Base-by-base conservation (phyloP, 2,113 vertebrate species). In the Podilymbus podiceps region DNA sequence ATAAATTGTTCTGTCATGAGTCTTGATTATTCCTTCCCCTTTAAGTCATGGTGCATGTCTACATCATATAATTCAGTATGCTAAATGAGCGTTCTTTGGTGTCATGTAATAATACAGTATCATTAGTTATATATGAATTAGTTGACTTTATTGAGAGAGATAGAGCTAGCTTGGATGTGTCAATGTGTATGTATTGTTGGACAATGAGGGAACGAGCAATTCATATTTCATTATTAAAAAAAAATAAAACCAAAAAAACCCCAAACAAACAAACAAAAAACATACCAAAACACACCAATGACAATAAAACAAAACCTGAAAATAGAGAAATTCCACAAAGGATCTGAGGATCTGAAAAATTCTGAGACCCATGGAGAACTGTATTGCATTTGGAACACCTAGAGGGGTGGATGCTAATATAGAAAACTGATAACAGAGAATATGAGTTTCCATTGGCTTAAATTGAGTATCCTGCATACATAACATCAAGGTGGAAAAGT, bases 361-460 rank as follows among this genome's bases (percentile, higher is more conserved):
- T n/a, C 40, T 44, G 53, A 76, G 15, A 50, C 72, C 11, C 13
- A 16, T 46, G 23, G 15, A 28, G 21, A 50, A 35, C 4, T 81
- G 2, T 28, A 24, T 12, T 59, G 27, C 58, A 40, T 59, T 38
- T 68, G 33, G 20, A 63, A 38, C 5, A 11, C 22, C 7, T n/a
- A 56, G 22, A 50, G 15, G 3, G 1, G 4, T 42, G 8, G 24
- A 38, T 88, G 8, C 1, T n/a, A 30, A 49, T 21, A 50, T 0
- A 63, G 12, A 66, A 35, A 82, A 40, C 11, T 44, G 11, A 2
- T 53, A 55, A 83, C 6, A 49, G 18, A 60, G 1, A 2, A 49
- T 66, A 59, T 31, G 35, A 62, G 23, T 38, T 75, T 67, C 72
- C 15, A 60, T 28, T 15, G n/a, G 14, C 4, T 74, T 31, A 24